Base-by-base conservation (phyloP, 2,888 invertebrate species). In the Pristionchus entomophagus region DNA sequence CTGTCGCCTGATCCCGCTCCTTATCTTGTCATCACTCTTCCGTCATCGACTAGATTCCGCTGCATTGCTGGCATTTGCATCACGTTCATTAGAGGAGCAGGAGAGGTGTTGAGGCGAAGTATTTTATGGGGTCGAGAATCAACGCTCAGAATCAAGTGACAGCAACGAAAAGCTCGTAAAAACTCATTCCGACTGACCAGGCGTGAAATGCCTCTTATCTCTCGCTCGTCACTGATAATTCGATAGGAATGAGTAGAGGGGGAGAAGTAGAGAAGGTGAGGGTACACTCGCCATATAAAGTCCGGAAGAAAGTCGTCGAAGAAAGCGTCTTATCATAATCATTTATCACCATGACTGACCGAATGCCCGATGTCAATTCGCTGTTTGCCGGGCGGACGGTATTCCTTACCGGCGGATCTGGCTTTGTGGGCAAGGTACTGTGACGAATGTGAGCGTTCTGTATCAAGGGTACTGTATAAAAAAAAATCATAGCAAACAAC, bases 351-450 rank as follows among this genome's bases (percentile, higher is more conserved):
- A 69, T 69, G 65, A 22, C 26, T 26, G 49, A 45, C 26, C 45
- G 29, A 29, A 65, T 85, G 81, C 85, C 85, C 41, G 65, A 84
- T 49, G 87, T 89, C 65, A 84, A 83, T 26, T 89, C 89, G 85
- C 87, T 87, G 56, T 91, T 88, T 85, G 85, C 86, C 4, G 88
- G 86, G 22, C 86, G 87, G 32, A 88, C 90, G 35, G 89, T 99
- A 77, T 97, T 99, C 92, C 96, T 99, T 83, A 99, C 98, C 26
- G 99, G 98, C 97, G 97, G n/a, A n/a, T n/a, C n/a, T n/a, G n/a
- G n/a, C n/a, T n/a, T n/a, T n/a, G n/a, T n/a, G n/a, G n/a, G n/a
- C 0, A 97, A 97, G 94, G 96, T 96, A 29, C 26, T 29, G 32
- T 29, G 29, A 19, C 8, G 22, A 4, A 53, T 14, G 14, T 14